Evolutionary conservation across 1,140 invertebrate genomes (phyloP).

Genomic region (Caerostris darwini): DNA sequence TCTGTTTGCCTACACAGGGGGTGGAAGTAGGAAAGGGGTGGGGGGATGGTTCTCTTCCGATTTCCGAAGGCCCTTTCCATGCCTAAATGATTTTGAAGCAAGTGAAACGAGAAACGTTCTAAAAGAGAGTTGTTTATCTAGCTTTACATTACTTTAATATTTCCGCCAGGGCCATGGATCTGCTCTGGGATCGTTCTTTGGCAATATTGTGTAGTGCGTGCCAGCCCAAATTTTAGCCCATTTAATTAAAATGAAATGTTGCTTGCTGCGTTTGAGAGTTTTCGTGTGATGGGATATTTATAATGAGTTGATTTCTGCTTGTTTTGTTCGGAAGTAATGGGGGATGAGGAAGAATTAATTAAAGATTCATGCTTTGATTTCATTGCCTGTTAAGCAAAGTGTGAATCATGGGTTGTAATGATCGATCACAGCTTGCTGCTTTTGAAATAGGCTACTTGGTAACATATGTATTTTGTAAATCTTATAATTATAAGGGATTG

Average conservation of each 20-base stretch:
- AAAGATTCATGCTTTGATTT: no score
- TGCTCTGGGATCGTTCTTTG: not conserved
- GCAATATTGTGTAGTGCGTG: not conserved
- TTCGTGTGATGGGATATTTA: no score
- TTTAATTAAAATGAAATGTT: not conserved
- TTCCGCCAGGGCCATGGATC: not conserved
- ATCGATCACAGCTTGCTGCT: no score
- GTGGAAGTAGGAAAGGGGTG: not conserved
- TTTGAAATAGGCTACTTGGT: no score
- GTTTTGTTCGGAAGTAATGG: no score
- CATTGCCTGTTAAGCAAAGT: no score
- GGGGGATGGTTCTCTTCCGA: not conserved
- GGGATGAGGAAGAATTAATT: no score
- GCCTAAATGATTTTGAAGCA: constrained; percentile 22
- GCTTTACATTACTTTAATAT: constrained; percentile 13
- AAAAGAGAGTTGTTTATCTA: constrained; percentile 24
- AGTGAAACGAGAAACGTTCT: constrained; percentile 38
- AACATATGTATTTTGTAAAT: no score
- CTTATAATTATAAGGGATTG: no score
- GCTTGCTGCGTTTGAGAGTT: no score
- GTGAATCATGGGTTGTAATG: no score
- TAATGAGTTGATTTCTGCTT: no score
- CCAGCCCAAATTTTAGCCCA: not conserved
- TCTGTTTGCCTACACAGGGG: constrained; percentile 5
- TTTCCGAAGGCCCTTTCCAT: constrained; percentile 9